phyloP scores from a whole-genome alignment of 2,797 vertebrate genomes.

The Otolemur crassicaudatus region DNA sequence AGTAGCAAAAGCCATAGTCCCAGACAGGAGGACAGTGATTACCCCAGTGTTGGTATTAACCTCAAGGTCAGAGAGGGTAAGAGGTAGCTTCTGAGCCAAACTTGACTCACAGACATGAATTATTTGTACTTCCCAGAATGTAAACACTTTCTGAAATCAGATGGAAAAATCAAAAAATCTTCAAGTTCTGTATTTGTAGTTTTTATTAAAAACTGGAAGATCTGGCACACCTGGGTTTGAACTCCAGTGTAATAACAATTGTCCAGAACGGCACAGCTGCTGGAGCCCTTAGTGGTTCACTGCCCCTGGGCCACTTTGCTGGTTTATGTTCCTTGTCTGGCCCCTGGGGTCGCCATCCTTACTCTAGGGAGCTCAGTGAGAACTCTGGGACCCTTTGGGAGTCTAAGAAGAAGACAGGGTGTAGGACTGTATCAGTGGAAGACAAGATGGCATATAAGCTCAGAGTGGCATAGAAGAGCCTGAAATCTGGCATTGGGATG shows the following conservation, averaged over 20 bases:
- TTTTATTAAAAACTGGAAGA: not conserved
- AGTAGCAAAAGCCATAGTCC: not conserved
- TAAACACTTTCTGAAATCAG: not conserved
- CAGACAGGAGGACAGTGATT: not conserved
- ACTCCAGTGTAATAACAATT: not conserved
- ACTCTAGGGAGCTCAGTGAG: not conserved
- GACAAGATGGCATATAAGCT: not conserved
- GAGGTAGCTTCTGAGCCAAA: not conserved
- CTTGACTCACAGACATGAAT: not conserved
- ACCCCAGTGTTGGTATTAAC: not conserved
- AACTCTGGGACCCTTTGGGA: not conserved
- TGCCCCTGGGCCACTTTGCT: not conserved
- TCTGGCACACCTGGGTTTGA: not conserved
- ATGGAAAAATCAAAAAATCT: not conserved
- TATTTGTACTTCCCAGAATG: not conserved
- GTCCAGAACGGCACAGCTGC: too few species aligned
- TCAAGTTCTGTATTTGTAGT: slow-evolving; percentile 10
- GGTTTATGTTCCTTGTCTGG: not conserved
- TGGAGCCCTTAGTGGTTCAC: not conserved
- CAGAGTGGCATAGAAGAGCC: not conserved
- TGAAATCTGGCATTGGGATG: not conserved
- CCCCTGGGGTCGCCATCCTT: not conserved
- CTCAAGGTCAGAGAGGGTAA: not conserved
- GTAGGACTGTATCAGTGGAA: not conserved
- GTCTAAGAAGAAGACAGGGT: not conserved